phyloP scores from a whole-genome alignment of 2,797 vertebrate genomes.

The Sternarchorhynchus goeldii region DNA sequence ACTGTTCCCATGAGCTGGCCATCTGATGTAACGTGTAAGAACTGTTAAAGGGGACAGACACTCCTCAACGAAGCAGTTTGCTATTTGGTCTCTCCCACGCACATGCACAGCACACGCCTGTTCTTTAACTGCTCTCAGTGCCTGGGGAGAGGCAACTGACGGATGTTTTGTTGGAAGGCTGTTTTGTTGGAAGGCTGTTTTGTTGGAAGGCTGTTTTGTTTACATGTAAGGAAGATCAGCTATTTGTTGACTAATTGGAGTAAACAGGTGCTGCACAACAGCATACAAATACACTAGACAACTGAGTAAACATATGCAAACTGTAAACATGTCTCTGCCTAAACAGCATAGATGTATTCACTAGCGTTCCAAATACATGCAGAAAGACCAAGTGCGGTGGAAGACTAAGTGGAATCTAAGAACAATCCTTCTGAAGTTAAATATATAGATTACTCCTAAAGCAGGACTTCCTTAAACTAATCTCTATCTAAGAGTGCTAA shows the following conservation, averaged over 20 bases:
- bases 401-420: too few relatives aligned
- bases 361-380: neutral
- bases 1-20: too few relatives aligned
- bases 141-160: neutral
- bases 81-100: too few relatives aligned
- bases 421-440: too few relatives aligned
- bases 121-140: neutral
- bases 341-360: neutral
- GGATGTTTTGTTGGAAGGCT: neutral
- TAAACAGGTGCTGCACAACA: constrained; percentile 10
- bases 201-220: neutral
- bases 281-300: neutral
- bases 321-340: too few relatives aligned
- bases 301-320: neutral
- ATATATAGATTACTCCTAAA: neutral
- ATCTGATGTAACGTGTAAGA: too few relatives aligned
- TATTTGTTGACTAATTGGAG: neutral
- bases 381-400: neutral
- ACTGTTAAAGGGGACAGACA: too few relatives aligned
- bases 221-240: neutral
- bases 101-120: too few relatives aligned
- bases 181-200: neutral
- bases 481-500: neutral
- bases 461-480: neutral
- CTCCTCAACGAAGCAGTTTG: too few relatives aligned